Conservation (phyloP, 2,888 invertebrate genomes). For the Monopis laevigella region DNA sequence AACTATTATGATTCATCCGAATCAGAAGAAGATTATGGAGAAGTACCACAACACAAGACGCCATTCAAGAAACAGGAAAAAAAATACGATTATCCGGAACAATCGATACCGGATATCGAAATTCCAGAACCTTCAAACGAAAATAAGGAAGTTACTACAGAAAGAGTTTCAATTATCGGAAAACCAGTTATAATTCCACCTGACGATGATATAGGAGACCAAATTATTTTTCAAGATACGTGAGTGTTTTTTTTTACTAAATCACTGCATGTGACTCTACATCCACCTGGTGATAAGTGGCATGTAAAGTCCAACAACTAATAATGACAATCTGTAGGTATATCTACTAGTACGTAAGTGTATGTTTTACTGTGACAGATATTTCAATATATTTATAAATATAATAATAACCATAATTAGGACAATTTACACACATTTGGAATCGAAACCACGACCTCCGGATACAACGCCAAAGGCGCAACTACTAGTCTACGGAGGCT, state of each 20-base stretch:
- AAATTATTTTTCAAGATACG: conserved; percentile 22
- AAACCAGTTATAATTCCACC: conserved; percentile 24
- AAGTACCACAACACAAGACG: neutral
- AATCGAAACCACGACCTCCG: too few relatives aligned
- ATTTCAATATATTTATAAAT: too few relatives aligned
- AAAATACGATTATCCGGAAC: neutral
- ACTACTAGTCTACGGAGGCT: too few relatives aligned
- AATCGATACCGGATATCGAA: neutral
- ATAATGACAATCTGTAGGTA: too few relatives aligned
- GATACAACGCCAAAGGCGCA: too few relatives aligned
- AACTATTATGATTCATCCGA: conserved; percentile 4
- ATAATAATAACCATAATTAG: too few relatives aligned
- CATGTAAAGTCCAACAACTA: too few relatives aligned
- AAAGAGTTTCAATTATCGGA: conserved; percentile 23
- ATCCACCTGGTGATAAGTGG: neutral
- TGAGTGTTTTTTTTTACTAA: conserved; percentile 13
- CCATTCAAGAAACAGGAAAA: neutral
- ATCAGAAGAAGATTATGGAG: conserved; percentile 1
- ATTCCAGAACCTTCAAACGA: neutral
- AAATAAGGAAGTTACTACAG: neutral
- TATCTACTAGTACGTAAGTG: too few relatives aligned
- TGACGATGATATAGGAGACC: conserved; percentile 17
- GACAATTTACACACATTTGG: too few relatives aligned
- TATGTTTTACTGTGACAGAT: too few relatives aligned
- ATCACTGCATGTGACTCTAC: neutral